These are phyloP conservation scores for Dromococcyx pavoninus DNA, from an alignment of 2,797 vertebrate species.

Conservation along the genomic window DNA sequence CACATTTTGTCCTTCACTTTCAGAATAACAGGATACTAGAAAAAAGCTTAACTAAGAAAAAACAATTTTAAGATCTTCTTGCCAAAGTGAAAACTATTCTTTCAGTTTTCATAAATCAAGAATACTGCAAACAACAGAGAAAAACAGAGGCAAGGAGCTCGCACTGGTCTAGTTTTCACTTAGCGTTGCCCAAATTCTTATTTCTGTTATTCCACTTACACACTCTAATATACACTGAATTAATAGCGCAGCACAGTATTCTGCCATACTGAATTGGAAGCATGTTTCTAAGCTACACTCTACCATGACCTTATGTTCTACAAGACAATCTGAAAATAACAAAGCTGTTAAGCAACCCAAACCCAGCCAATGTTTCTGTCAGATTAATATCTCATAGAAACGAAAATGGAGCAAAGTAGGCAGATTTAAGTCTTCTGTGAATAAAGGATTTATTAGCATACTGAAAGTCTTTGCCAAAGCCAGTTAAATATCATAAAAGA, in stretches of 20 bases:
- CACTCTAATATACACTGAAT: background rate
- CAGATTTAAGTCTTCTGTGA: slow-evolving; percentile 67
- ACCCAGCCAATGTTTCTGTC: slow-evolving; percentile 59
- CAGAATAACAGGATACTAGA: slow-evolving; percentile 29
- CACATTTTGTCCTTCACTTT: background rate
- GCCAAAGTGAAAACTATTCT: slow-evolving; percentile 46
- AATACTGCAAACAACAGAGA: background rate
- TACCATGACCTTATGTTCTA: slow-evolving; percentile 59
- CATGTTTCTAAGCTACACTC: slow-evolving; percentile 22
- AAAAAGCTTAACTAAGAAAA: slow-evolving; percentile 20
- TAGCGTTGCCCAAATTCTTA: background rate
- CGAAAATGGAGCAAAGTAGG: slow-evolving; percentile 66
- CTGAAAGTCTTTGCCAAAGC: slow-evolving; percentile 60
- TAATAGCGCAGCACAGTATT: background rate
- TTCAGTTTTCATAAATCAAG: slow-evolving; percentile 14
- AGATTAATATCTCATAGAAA: slow-evolving; percentile 63
- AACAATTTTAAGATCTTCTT: background rate
- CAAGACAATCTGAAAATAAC: slow-evolving; percentile 66
- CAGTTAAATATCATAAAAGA: slow-evolving; percentile 65
- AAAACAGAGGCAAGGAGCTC: slow-evolving; percentile 17
- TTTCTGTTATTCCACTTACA: slow-evolving; percentile 44
- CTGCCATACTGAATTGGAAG: slow-evolving; percentile 42
- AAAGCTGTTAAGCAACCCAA: slow-evolving; percentile 53
- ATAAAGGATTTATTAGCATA: slow-evolving; percentile 70
- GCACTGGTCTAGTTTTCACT: slow-evolving; percentile 6